These are phyloP conservation scores for Phaenicophaeus curvirostris DNA, from an alignment of 2,797 vertebrate species.

Conservation along the genomic window DNA sequence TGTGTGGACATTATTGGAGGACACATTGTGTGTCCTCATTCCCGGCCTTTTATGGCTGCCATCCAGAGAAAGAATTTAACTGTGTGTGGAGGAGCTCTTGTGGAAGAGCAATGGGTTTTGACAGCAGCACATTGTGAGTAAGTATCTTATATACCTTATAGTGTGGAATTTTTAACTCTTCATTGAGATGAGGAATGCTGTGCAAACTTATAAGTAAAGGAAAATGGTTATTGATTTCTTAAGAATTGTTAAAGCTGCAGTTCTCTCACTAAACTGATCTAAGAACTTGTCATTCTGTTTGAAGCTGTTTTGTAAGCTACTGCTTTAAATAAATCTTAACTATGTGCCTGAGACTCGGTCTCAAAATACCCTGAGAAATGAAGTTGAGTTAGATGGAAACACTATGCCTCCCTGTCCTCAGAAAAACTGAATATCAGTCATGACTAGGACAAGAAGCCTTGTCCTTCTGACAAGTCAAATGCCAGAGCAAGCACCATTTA, in stretches of 20 bases:
- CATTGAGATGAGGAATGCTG: neutral
- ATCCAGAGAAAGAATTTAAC: accelerated
- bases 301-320: neutral
- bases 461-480: neutral
- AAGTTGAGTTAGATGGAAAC: neutral
- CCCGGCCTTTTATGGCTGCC: neutral
- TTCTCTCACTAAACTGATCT: neutral
- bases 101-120: neutral
- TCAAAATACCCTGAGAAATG: neutral
- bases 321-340: neutral
- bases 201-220: neutral
- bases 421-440: neutral
- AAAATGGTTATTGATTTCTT: neutral
- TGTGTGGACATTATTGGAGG: accelerated
- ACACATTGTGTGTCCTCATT: accelerated
- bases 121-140: neutral
- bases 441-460: neutral
- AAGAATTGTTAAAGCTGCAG: neutral
- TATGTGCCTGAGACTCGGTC: neutral
- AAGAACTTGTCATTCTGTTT: neutral
- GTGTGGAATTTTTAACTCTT: neutral
- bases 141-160: neutral
- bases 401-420: neutral
- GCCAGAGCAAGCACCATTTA: neutral
- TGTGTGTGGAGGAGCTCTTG: neutral